Base-by-base conservation (phyloP, 37 sponge, comb jelly and placozoan species). In the Crambe crambe region DNA sequence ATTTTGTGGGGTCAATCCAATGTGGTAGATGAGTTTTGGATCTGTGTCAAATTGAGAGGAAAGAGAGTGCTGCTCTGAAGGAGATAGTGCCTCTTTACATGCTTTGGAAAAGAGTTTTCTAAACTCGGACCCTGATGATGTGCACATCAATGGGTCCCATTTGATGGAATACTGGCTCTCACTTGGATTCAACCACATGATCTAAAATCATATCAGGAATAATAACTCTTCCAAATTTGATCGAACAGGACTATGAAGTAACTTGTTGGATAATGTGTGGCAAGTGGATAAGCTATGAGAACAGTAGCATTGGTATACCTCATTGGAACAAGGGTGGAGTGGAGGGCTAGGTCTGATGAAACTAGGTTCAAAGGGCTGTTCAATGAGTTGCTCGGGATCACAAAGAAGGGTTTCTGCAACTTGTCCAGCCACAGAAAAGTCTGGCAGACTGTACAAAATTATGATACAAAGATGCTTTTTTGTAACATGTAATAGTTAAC, bases 1-100 rank as follows among this genome's bases (percentile, higher is more conserved):
- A 89, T 98, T 98, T 8, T 83, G 68, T 59, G 99, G 99, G 4
- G 94, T 93, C 36, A 98, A 79, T 29, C 95, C 94, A 37, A 93
- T 82, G 43, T 91, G 92, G 70, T 95, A 83, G 26, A 98, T 81
- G 30, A 98, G 73, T n/a, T 86, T 88, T 1, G 92, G 92, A 47
- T 98, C 94, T 12, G 72, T 34, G 44, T 96, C 85, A 44, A 96
- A 67, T 51, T 87, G 70, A 37, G 41, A 37, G 20, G 64, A 56
- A 20, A 92, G 66, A 39, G 82, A 73, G 58, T 86, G 70, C 60
- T 91, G 92, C 73, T 95, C 87, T 42, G 42, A 77, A 37, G 64
- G 61, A 20, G 85, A 68, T 9, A 96, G 76, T 0, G 87, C 77
- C 23, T 90, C 97, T 27, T 75, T 83, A 56, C 76, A 85, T 15